Conservation (phyloP, 2,888 invertebrate genomes). For the Selenia dentaria region DNA sequence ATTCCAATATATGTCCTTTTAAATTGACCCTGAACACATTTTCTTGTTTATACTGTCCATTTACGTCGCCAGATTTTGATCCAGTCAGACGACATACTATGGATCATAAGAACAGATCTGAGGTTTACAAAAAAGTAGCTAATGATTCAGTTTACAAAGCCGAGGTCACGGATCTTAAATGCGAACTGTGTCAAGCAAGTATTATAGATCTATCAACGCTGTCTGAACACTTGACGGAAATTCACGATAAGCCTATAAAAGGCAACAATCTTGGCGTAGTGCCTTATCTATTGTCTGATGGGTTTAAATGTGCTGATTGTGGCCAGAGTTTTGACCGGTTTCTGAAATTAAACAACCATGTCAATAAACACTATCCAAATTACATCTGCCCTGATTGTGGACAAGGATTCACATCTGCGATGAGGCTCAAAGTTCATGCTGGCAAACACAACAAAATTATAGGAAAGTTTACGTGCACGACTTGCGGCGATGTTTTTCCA, state of each 20-base stretch:
- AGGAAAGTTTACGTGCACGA: constrained; percentile 53
- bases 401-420: constrained; percentile 44
- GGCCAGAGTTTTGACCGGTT: constrained; percentile 61
- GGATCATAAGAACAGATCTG: constrained; percentile 44
- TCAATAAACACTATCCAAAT: constrained; percentile 69
- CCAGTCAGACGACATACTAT: constrained; percentile 51
- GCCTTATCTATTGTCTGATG: constrained; percentile 55
- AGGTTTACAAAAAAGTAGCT: constrained; percentile 21
- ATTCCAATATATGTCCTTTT: constrained; percentile 69
- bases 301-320: constrained; percentile 60
- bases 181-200: constrained; percentile 55
- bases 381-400: constrained; percentile 72
- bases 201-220: constrained; percentile 52
- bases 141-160: constrained; percentile 57
- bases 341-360: constrained; percentile 64
- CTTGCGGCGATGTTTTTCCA: constrained; percentile 59
- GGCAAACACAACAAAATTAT: constrained; percentile 39
- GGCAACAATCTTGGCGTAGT: constrained; percentile 57
- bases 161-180: constrained; percentile 60
- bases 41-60: constrained; percentile 61
- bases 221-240: constrained; percentile 54
- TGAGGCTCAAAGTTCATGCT: constrained; percentile 7
- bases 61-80: constrained; percentile 58
- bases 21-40: constrained; percentile 60
- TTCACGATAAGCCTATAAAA: constrained; percentile 58